A percentile compares a stretch with the other conserved stretches of the same genome.
Evolutionary conservation across 2,888 invertebrate species (phyloP).

Genomic region (Autographa pulchrina): DNA sequence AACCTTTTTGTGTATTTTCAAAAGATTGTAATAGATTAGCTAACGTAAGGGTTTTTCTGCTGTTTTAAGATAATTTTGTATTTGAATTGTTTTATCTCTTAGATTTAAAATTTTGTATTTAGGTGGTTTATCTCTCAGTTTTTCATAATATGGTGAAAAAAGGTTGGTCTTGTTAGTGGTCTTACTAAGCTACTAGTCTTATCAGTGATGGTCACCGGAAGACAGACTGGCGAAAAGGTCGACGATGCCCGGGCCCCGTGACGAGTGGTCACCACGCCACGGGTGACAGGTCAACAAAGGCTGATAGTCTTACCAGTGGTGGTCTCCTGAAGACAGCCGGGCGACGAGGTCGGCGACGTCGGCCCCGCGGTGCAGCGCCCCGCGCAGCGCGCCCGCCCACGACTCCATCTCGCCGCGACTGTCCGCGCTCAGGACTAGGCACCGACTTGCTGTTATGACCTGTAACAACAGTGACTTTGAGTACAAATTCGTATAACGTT

Average conservation of each 20-base stretch:
- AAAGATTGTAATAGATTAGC: slow-evolving; percentile 3
- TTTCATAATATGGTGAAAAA: too few species aligned
- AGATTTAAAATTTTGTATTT: too few species aligned
- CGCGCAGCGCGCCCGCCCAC: slow-evolving; percentile 95
- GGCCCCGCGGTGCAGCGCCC: slow-evolving; percentile 89
- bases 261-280: too few species aligned
- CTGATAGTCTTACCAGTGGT: slow-evolving; percentile 77
- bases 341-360: slow-evolving; percentile 90
- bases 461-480: slow-evolving; percentile 65
- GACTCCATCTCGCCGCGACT: slow-evolving; percentile 97
- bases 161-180: too few species aligned
- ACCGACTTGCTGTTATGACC: slow-evolving; percentile 94
- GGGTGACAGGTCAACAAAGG: too few species aligned
- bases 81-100: not conserved
- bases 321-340: slow-evolving; percentile 87
- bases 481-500: not conserved
- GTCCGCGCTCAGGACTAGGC: slow-evolving; percentile 94
- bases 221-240: too few species aligned
- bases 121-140: too few species aligned
- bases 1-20: slow-evolving; percentile 4
- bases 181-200: too few species aligned
- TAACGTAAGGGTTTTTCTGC: not conserved
- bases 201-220: too few species aligned
- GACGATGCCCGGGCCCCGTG: too few species aligned
- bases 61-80: not conserved